A percentile compares a stretch with the other conserved stretches of the same genome.
These are phyloP conservation scores for Cichlasoma orientale DNA, from an alignment of 2,797 vertebrate genomes.

Conservation along the genomic window DNA sequence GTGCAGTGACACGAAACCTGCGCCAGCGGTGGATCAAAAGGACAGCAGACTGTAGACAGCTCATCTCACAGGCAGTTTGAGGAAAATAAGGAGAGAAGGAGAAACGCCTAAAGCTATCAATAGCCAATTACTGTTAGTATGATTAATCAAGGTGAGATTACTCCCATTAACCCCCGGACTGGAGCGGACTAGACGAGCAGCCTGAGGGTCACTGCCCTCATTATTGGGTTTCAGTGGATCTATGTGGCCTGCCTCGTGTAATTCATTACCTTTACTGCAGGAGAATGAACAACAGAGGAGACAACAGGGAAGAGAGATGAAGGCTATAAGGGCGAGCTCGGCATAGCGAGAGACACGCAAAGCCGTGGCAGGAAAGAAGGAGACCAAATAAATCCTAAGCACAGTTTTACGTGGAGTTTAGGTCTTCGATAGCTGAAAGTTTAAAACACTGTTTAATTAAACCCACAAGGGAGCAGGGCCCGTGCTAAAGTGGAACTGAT, in stretches of 20 bases:
- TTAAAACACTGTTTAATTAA: slow-evolving; percentile 21
- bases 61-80: slow-evolving; percentile 1
- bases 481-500: neutral
- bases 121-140: slow-evolving; percentile 55
- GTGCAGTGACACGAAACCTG: neutral
- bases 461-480: neutral
- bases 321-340: neutral
- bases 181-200: slow-evolving; percentile 1
- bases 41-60: neutral
- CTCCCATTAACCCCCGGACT: slow-evolving; percentile 31
- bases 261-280: slow-evolving; percentile 4
- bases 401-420: slow-evolving; percentile 1
- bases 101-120: slow-evolving; percentile 38
- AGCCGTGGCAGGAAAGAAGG: neutral
- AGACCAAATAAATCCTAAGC: neutral
- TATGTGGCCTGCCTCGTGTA: slow-evolving; percentile 15
- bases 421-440: neutral
- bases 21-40: slow-evolving; percentile 1
- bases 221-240: slow-evolving; percentile 38
- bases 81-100: neutral
- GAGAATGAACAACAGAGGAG: slow-evolving; percentile 11
- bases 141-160: slow-evolving; percentile 53
- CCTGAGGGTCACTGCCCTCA: slow-evolving; percentile 36
- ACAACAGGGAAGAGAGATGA: neutral
- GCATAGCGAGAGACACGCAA: neutral